Evolutionary conservation across 2,113 vertebrate genomes (phyloP).

Genomic region (Speoplatyrhinus poulsoni): DNA sequence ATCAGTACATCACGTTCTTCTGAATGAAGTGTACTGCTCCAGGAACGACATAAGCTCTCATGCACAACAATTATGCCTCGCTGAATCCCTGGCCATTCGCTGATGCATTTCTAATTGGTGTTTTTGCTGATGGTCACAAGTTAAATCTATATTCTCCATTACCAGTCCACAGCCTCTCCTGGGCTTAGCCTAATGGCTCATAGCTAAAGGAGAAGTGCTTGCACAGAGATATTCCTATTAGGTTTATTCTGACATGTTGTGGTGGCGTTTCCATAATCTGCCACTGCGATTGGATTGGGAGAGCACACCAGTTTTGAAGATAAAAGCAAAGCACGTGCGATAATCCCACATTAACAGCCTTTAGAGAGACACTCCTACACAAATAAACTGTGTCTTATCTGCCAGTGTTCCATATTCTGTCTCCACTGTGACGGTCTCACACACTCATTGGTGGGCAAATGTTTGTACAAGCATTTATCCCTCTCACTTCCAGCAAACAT

Average conservation of each 20-base stretch:
- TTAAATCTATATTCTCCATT: slow-evolving; percentile 75
- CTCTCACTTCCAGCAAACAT: slow-evolving; percentile 43
- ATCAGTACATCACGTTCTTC: background rate
- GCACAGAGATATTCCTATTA: slow-evolving; percentile 49
- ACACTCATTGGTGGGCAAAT: slow-evolving; percentile 57
- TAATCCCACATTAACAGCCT: slow-evolving; percentile 49
- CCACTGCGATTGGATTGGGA: slow-evolving; percentile 15
- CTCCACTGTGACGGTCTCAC: slow-evolving; percentile 45
- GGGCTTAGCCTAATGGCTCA: slow-evolving; percentile 65
- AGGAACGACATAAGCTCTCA: too few relatives aligned
- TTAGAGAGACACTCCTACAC: slow-evolving; percentile 40
- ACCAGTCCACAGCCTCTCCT: slow-evolving; percentile 51
- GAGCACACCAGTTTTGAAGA: slow-evolving; percentile 58
- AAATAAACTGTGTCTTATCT: slow-evolving; percentile 56
- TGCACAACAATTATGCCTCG: background rate
- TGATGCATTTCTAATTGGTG: slow-evolving; percentile 76
- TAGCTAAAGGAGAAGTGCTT: slow-evolving; percentile 56
- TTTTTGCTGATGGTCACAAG: slow-evolving; percentile 75
- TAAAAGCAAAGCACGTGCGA: slow-evolving; percentile 48
- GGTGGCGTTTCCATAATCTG: slow-evolving; percentile 25
- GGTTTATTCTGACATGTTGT: slow-evolving; percentile 39
- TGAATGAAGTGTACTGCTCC: background rate
- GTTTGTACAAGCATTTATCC: slow-evolving; percentile 59
- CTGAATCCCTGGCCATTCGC: slow-evolving; percentile 42
- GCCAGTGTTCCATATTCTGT: slow-evolving; percentile 45